Base-by-base conservation (phyloP, 2,888 invertebrate genomes). In the Cephus rjabovi region DNA sequence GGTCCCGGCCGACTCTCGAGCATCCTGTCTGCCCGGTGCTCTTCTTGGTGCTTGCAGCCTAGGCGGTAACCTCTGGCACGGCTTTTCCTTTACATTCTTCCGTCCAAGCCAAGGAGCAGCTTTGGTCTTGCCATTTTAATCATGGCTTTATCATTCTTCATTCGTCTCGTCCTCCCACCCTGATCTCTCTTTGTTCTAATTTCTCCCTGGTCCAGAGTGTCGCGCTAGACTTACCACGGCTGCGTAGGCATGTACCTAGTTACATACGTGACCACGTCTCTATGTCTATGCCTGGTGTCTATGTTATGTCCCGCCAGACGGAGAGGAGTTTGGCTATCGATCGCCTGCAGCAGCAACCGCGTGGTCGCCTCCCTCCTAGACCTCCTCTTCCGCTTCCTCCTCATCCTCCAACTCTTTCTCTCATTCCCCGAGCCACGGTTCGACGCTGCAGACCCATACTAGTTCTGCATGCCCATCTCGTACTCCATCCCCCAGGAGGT, bases 251-350 rank as follows among this genome's bases (percentile, higher is more conserved):
- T 56, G 56, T 56, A 56, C 56, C 23, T 56, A 56, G 56, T 23
- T 56, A 56, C 56, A 56, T 56, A 56, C 76, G 76, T 75, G 75
- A 23, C 35, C 33, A 68, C 30, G 75, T 68, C 30, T 75, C 56
- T 75, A n/a, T 75, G 83, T 82, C 81, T 80, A 76, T 77, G 79
- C 78, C 74, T 79, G 80, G 56, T 86, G 85, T 85, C 84, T 84
- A 83, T 87, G 87, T 87, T 87, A 84, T 83, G 86, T 87, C 84
- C 85, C 87, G 87, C 85, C 87, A 88, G 89, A 87, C 88, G 83
- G 84, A 88, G 88, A 87, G 88, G 87, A 90, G 90, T 90, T 90
- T 89, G 89, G 89, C 89, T 90, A 90, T 91, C 91, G 90, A 91
- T 90, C 90, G 89, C 81, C 86, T 76, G 77, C 83, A 78, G 82